Evolutionary conservation across 2,113 vertebrate species (phyloP), one percentile per base, ranked within the genome.

Genomic region (Tiliqua scincoides): DNA sequence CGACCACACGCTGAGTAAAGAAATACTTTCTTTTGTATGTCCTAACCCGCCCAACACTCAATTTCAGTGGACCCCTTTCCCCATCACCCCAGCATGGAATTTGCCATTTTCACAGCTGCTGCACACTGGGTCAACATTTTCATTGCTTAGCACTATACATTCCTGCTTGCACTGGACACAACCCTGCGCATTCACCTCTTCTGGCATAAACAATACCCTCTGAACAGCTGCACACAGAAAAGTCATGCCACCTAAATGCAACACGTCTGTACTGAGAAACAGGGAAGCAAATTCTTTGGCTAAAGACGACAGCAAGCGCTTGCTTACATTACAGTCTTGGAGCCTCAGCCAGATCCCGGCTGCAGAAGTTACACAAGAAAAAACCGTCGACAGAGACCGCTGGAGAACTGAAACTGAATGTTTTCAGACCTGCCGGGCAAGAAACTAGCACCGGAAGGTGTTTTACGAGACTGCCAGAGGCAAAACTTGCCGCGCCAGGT

Each of bases 281-380:
- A 52, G 1, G n/a, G 43, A 52, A n/a, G 48, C 74, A 59, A 70
- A 32, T 35, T 27, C 68, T 70, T 43, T 75, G n/a, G 54, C 40
- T 21, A 0, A 35, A 68, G 80, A 83, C 57, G 40, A 12, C 40
- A 74, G 17, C 1, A 0, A 63, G 14, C 10, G 32, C 30, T 0
- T 0, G 9, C 43, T 32, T 27, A 20, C 0, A 0, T 48, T 48
- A 32, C 11, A 21, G 54, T 0, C 0, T 35, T 0, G 0, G 14
- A 25, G 25, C 12, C 3, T 4, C 0, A 0, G 3, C 2, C 0
- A 1, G 35, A 9, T 32, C 65, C 79, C 6, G 74, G 72, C 6
- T 27, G 74, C 23, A 27, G 70, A 12, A 0, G 12, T 68, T 43
- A 0, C 7, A 21, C 7, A 6, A 14, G 21, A 27, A 32, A 1